Evolutionary conservation across 2,797 vertebrate species (phyloP).

Genomic region (Mormyrus hasselquistii): DNA sequence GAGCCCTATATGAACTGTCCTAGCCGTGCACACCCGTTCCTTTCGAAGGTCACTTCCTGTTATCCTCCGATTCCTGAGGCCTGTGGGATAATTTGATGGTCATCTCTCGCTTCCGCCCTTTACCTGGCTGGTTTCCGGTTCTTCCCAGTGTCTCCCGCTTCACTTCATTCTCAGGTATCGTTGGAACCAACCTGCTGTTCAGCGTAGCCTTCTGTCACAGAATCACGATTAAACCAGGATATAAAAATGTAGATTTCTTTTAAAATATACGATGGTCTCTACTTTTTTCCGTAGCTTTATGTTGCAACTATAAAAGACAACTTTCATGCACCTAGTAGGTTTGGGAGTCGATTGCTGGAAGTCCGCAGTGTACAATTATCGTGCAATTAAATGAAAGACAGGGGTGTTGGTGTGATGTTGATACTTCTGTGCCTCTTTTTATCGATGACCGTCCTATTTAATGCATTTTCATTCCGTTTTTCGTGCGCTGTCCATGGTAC

Average conservation of each 20-base stretch:
- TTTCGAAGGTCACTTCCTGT: no score
- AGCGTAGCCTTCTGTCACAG: background rate
- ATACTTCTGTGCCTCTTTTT: background rate
- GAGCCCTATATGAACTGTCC: no score
- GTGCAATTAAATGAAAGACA: background rate
- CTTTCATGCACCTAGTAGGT: background rate
- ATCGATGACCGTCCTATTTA: background rate
- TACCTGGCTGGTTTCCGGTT: no score
- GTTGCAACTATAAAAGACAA: background rate
- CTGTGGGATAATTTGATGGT: background rate
- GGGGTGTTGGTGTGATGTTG: background rate
- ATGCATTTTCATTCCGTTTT: background rate
- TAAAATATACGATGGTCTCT: background rate
- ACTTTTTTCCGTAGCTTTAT: background rate
- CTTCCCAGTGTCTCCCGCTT: background rate
- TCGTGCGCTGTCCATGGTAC: background rate
- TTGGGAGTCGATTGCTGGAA: background rate
- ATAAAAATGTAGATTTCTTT: background rate
- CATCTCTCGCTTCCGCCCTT: background rate
- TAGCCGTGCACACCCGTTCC: no score
- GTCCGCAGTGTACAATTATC: background rate
- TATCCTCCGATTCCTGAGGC: no score
- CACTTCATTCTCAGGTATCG: background rate
- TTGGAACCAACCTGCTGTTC: background rate
- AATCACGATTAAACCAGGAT: background rate